Conservation (phyloP, 2,113 vertebrate species). For the Lynx canadensis region DNA sequence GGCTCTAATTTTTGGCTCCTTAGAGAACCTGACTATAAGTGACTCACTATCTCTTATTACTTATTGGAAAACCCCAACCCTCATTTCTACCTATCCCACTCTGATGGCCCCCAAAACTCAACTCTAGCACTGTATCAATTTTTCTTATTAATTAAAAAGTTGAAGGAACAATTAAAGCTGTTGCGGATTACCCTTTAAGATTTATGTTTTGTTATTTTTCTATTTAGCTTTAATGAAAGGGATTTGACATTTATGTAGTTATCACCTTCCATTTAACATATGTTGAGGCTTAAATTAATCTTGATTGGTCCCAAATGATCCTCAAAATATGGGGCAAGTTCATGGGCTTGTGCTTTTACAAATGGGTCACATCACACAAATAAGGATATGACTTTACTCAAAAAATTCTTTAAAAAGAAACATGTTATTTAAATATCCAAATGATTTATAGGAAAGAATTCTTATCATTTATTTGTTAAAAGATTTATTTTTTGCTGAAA, state of each 20-base stretch:
- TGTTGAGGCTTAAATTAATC: conserved; percentile 33
- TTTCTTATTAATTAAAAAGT: conserved; percentile 2
- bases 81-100: neutral
- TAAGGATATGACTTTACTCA: neutral
- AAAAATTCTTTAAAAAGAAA: neutral
- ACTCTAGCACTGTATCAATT: neutral
- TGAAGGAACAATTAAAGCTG: conserved; percentile 34
- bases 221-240: conserved; percentile 6
- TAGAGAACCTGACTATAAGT: neutral
- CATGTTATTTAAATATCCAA: conserved; percentile 34
- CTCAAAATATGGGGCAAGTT: neutral
- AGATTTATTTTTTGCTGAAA: neutral
- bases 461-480: conserved; percentile 8
- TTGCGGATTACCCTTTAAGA: neutral
- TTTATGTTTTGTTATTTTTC: conserved; percentile 45
- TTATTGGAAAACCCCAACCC: neutral
- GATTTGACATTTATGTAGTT: conserved; percentile 38
- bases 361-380: neutral
- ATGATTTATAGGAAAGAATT: neutral
- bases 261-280: neutral
- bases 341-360: neutral
- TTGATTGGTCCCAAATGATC: conserved; percentile 6
- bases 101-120: neutral
- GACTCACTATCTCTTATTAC: neutral
- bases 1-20: neutral